Conservation (phyloP, 2,888 invertebrate species). For the Synergus laeviventris region DNA sequence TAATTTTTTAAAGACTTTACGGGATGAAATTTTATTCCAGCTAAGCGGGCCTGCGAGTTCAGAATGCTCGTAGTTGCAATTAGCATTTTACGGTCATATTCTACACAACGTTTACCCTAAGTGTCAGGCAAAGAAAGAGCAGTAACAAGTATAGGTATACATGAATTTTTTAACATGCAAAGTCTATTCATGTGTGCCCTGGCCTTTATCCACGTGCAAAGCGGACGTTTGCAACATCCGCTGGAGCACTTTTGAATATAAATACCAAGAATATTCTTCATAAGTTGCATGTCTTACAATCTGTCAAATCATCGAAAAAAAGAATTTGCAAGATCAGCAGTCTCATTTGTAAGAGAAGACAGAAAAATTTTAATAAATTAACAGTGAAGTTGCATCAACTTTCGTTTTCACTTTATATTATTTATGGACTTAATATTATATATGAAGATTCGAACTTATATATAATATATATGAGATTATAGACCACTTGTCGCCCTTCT, state of each 20-base stretch:
- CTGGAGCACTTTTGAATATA: conserved; percentile 15
- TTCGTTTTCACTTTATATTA: too few species aligned
- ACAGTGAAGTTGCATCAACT: too few species aligned
- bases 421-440: too few species aligned
- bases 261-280: background rate
- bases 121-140: conserved; percentile 28
- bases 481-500: too few species aligned
- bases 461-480: too few species aligned
- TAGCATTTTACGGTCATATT: conserved; percentile 27
- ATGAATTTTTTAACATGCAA: conserved; percentile 22
- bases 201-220: conserved; percentile 34
- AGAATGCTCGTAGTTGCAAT: background rate
- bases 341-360: background rate
- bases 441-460: too few species aligned
- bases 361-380: background rate
- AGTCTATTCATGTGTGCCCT: conserved; percentile 10
- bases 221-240: conserved; percentile 19
- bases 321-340: background rate
- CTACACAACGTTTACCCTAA: background rate
- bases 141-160: background rate
- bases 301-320: background rate
- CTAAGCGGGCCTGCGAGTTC: background rate
- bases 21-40: background rate
- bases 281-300: background rate
- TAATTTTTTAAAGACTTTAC: background rate